Conservation (phyloP, 2,888 invertebrate species). For the Melinaea marsaeus region DNA sequence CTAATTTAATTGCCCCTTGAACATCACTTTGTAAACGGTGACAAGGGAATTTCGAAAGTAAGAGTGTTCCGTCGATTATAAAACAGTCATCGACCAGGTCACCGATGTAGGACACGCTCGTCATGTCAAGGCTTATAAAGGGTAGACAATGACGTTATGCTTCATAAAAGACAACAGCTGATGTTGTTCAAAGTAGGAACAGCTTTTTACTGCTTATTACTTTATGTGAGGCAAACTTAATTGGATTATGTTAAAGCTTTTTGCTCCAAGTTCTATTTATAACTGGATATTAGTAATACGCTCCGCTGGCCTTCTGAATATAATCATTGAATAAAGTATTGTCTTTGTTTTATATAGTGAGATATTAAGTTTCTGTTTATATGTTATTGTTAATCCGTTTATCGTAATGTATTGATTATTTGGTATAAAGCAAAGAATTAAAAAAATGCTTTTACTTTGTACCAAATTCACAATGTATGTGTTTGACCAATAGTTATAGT, state of each 20-base stretch:
- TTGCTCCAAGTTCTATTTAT: neutral
- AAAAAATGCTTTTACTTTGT: no score
- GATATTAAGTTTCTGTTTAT: no score
- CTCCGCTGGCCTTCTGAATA: no score
- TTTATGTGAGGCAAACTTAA: neutral
- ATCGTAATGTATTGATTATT: no score
- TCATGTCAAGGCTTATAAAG: slow-evolving; percentile 5
- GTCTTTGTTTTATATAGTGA: no score
- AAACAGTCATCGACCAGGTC: slow-evolving; percentile 3
- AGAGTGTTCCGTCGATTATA: slow-evolving; percentile 3
- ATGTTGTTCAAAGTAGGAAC: neutral
- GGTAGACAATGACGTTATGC: slow-evolving; percentile 7
- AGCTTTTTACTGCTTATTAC: neutral
- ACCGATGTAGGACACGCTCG: neutral
- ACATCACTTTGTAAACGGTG: neutral
- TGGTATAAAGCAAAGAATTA: no score
- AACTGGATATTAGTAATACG: no score
- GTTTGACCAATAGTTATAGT: no score
- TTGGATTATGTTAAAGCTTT: neutral
- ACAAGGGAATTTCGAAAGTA: neutral
- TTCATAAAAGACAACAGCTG: slow-evolving; percentile 3
- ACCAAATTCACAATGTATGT: no score
- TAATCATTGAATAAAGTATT: no score
- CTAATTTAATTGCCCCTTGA: neutral
- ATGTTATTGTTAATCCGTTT: no score